phyloP scores from a whole-genome alignment of 2,888 invertebrate genomes.

The Torymus auratus region DNA sequence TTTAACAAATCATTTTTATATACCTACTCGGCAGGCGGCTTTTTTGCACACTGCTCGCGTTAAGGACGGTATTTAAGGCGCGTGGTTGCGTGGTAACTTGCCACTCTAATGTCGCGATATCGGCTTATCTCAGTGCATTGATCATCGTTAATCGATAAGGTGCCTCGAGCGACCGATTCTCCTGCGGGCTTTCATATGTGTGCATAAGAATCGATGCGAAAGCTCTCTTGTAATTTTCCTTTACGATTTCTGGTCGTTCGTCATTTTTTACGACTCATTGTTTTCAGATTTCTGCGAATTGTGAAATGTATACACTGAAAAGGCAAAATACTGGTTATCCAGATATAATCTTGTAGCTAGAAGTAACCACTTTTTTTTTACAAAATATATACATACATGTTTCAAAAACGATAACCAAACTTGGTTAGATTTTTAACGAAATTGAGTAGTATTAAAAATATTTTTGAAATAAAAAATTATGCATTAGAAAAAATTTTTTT shows the following conservation, averaged over 20 bases:
- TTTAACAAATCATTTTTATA: conserved; percentile 52
- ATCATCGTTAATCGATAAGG: conserved; percentile 51
- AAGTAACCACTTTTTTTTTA: too few relatives aligned
- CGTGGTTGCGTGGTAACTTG: conserved; percentile 6
- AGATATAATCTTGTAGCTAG: not conserved
- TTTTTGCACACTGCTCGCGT: not conserved
- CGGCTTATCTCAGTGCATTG: conserved; percentile 33
- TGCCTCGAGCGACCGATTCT: conserved; percentile 15
- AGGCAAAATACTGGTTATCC: not conserved
- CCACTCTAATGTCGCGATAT: conserved; percentile 34
- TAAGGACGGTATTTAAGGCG: conserved; percentile 8
- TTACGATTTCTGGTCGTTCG: conserved; percentile 1
- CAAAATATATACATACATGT: too few relatives aligned
- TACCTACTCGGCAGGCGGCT: conserved; percentile 6
- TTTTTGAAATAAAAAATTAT: too few relatives aligned
- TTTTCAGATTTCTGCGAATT: conserved; percentile 6
- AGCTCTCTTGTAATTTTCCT: conserved; percentile 47
- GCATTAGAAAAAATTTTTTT: too few relatives aligned
- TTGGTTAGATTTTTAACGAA: too few relatives aligned
- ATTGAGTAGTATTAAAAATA: too few relatives aligned
- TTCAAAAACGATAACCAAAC: too few relatives aligned
- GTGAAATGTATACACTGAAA: conserved; percentile 2
- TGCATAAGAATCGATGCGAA: not conserved
- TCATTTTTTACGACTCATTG: conserved; percentile 32
- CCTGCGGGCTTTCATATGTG: not conserved